A percentile compares a stretch with the other conserved stretches of the same genome.
phyloP scores from a whole-genome alignment of 2,797 vertebrate species.

The Psittacula echo region DNA sequence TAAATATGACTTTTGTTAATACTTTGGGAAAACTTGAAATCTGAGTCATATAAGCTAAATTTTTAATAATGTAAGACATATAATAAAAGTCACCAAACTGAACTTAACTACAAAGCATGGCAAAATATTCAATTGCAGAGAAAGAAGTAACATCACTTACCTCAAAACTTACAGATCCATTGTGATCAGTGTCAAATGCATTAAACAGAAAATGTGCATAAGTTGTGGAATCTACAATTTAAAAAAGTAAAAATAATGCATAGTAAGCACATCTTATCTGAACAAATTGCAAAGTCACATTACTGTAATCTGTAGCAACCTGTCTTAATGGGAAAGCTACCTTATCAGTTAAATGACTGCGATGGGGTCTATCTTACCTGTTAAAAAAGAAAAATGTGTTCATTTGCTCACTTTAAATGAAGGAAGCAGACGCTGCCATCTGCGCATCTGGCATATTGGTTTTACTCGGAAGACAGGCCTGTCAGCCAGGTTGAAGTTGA shows the following conservation, averaged over 20 bases:
- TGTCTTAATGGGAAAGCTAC: neutral
- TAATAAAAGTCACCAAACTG: neutral
- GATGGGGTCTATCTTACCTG: neutral
- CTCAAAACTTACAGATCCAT: slow-evolving; percentile 98
- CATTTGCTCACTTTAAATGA: neutral
- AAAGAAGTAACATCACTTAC: slow-evolving; percentile 77
- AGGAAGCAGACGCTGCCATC: neutral
- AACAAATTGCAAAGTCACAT: neutral
- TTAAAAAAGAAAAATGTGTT: neutral
- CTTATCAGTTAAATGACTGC: neutral
- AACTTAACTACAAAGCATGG: neutral
- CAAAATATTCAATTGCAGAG: neutral
- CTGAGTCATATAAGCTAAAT: neutral
- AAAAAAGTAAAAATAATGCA: slow-evolving; percentile 9
- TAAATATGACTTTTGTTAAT: neutral
- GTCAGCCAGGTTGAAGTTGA: neutral
- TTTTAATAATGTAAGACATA: neutral
- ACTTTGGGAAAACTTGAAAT: neutral
- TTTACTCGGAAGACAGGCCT: neutral
- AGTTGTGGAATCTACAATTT: slow-evolving; percentile 90
- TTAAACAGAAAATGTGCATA: slow-evolving; percentile 99
- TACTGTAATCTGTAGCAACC: neutral
- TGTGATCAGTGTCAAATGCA: slow-evolving; percentile 98
- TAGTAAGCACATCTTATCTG: neutral
- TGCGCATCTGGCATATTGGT: neutral